Base-by-base conservation (phyloP, 2,113 vertebrate genomes). In the Chinchilla lanigera region DNA sequence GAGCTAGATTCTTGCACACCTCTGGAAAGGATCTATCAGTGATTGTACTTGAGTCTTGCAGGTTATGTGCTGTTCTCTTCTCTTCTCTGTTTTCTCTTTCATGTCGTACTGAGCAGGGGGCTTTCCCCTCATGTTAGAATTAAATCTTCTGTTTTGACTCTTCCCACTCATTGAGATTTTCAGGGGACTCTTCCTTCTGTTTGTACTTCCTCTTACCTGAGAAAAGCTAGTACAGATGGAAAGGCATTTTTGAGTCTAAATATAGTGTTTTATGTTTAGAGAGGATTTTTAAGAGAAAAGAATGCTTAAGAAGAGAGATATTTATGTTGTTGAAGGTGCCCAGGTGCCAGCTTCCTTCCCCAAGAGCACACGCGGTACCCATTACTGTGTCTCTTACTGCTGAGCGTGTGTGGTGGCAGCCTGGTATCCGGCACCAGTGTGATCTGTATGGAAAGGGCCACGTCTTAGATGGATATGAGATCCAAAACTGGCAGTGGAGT, bases 131-230 rank as follows among this genome's bases (percentile, higher is more conserved):
- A 20, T 35, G 16, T 82, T 91, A 35, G 69, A 86, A 86, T 92
- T 54, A 91, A 50, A n/a, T 77, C 50, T 93, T 88, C 52, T 81
- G 7, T 84, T 96, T 88, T 63, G 4, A 47, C 7, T 95, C 1
- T 88, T 10, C 52, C 41, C 73, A 8, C 38, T 90, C 60, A 78
- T 0, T 47, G 60, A 67, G 28, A 47, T 96, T 88, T 69, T 92
- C 24, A 67, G 83, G 50, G 63, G 12, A n/a, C 52, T 26, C 1
- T 63, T 90, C 44, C 26, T 61, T 95, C 71, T 96, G 50, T 87
- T 82, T 96, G 91, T n/a, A 41, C 47, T 63, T 84, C 33, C 50
- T 94, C 81, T 93, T 90, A 87, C 86, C n/a, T 71, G 56, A 94
- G 52, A 83, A 65, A 86, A 7, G 28, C 50, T 75, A 33, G 80